These are phyloP conservation scores for Luperina nickerlii DNA, from an alignment of 2,888 invertebrate genomes.

Conservation along the genomic window DNA sequence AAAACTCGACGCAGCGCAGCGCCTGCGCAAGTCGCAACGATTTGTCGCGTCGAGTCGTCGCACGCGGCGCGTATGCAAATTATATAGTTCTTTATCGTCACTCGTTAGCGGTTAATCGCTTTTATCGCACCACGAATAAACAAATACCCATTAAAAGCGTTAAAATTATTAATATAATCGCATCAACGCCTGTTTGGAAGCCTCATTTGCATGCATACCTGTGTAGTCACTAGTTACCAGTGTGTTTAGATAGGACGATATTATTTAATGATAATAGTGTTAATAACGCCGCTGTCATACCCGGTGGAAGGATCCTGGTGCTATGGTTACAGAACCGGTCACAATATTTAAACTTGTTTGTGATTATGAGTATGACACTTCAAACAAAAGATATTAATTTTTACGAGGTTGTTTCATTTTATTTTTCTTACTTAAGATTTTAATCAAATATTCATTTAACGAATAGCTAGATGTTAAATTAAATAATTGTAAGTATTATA, in stretches of 20 bases:
- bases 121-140: constrained; percentile 83
- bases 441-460: constrained; percentile 17
- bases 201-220: constrained; percentile 78
- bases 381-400: constrained; percentile 41
- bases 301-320: constrained; percentile 65
- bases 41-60: constrained; percentile 59
- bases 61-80: constrained; percentile 74
- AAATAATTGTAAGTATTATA: constrained; percentile 9
- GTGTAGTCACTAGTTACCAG: constrained; percentile 44
- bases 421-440: constrained; percentile 13
- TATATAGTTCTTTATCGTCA: constrained; percentile 73
- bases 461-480: not conserved
- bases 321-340: constrained; percentile 70
- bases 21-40: constrained; percentile 52
- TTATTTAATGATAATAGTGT: constrained; percentile 80
- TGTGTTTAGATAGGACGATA: constrained; percentile 81
- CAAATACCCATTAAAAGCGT: constrained; percentile 84
- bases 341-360: constrained; percentile 72
- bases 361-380: constrained; percentile 42
- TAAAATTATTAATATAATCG: constrained; percentile 86
- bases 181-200: constrained; percentile 68
- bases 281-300: constrained; percentile 70
- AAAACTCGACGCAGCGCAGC: constrained; percentile 35
- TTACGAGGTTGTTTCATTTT: constrained; percentile 11
- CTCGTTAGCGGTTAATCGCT: constrained; percentile 83